Conservation (phyloP, 2,113 vertebrate species). For the Chaenogobius annularis region DNA sequence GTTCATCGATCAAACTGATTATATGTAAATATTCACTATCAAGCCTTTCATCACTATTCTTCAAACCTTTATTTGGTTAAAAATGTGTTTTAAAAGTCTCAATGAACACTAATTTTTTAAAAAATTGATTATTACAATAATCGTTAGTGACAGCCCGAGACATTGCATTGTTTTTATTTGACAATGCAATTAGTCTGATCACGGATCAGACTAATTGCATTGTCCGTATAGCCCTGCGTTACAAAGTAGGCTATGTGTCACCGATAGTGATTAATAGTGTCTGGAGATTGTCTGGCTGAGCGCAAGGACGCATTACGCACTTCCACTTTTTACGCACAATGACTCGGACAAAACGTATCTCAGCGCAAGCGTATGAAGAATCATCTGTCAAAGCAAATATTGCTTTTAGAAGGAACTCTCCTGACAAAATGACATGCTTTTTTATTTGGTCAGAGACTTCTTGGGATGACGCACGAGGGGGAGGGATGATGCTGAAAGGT, state of each 20-base stretch:
- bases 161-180: not conserved
- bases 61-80: no score
- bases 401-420: not conserved
- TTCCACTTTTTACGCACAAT: not conserved
- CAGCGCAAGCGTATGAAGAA: not conserved
- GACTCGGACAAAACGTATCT: not conserved
- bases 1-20: no score
- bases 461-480: constrained; percentile 59
- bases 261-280: not conserved
- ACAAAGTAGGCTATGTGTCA: not conserved
- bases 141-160: no score
- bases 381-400: not conserved
- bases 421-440: not conserved
- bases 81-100: no score
- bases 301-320: constrained; percentile 1
- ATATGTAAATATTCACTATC: no score
- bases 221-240: not conserved
- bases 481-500: constrained; percentile 27
- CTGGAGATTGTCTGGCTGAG: not conserved
- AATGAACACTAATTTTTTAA: no score
- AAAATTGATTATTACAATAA: no score
- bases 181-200: no score
- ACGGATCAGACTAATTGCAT: not conserved
- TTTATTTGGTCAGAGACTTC: constrained; percentile 22
- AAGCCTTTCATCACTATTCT: no score